phyloP scores from a whole-genome alignment of 2,797 vertebrate genomes.

The Paratrypauchen microcephalus region DNA sequence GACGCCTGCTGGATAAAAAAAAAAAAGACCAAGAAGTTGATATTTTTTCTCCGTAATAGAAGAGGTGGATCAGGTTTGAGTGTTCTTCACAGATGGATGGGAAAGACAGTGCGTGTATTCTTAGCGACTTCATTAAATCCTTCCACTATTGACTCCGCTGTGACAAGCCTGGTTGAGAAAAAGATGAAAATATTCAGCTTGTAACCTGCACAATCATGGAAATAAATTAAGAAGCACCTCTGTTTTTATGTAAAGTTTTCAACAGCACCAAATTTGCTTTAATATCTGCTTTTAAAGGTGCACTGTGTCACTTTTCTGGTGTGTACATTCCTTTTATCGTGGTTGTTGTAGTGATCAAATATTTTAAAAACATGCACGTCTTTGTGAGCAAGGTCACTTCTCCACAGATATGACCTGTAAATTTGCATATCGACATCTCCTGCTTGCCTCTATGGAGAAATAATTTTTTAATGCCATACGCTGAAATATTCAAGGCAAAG shows the following conservation, averaged over 20 bases:
- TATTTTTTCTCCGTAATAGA: constrained; percentile 26
- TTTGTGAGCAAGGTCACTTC: too few relatives aligned
- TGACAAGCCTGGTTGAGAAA: constrained; percentile 63
- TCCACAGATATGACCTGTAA: too few relatives aligned
- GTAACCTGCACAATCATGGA: constrained; percentile 5
- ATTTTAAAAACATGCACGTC: too few relatives aligned
- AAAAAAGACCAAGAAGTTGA: constrained; percentile 41
- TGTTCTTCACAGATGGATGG: constrained; percentile 57
- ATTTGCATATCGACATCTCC: too few relatives aligned
- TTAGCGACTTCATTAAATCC: constrained; percentile 63
- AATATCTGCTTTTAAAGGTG: too few relatives aligned
- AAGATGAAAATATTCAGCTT: constrained; percentile 51
- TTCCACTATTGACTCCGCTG: constrained; percentile 55
- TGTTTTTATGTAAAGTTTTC: not conserved
- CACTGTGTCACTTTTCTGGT: too few relatives aligned
- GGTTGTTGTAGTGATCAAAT: too few relatives aligned
- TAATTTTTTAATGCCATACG: too few relatives aligned
- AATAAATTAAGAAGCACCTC: not conserved
- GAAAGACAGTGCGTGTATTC: constrained; percentile 59
- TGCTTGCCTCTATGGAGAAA: too few relatives aligned
- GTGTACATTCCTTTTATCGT: too few relatives aligned
- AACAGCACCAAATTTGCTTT: too few relatives aligned
- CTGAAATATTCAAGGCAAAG: too few relatives aligned
- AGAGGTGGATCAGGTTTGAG: constrained; percentile 68
- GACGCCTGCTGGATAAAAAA: constrained; percentile 42